Evolutionary conservation across 2,113 vertebrate species (phyloP), one percentile per base, ranked within the genome.

Genomic region (Myodes glareolus): DNA sequence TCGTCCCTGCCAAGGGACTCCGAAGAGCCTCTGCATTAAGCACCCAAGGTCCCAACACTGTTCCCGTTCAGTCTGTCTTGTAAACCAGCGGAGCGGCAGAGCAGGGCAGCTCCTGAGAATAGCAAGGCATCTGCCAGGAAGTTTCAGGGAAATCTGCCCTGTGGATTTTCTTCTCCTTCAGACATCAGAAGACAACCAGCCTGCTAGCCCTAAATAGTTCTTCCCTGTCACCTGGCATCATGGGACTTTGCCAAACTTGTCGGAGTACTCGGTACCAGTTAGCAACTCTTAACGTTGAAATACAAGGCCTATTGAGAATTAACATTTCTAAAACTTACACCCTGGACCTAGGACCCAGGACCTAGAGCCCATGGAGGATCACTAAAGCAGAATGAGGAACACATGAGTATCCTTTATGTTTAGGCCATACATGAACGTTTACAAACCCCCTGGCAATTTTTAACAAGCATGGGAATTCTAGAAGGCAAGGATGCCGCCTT

Each of bases 21-120:
- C 1, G 50, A 77, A 13, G 27, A 47, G 50, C 42, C 68, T 90
- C 52, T 52, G 2, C 68, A 8, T 65, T 27, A 94, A 87, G 86
- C 42, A 10, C n/a, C 45, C 55, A n/a, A n/a, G 50, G 36, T 81
- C 89, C 75, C 31, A 11, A 0, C 52, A 36, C 47, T 4, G 3
- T 78, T 94, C 85, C 14, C 61, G 87, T 76, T 80, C 50, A 42
- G 65, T 87, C 11, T 50, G 10, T 67, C 58, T 81, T 91, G 86
- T 92, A 97, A 95, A 95, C 85, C 67, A 94, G 63, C 86, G 88
- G 72, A 58, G 88, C 96, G 94, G 88, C 88, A 96, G 90, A 92
- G 90, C 72, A 33, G 93, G 94, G 70, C 31, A 29, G 14, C 63
- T 52, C 84, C 89, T 61, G 87, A 95, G 92, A 78, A 67, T 0